Evolutionary conservation across 1,140 invertebrate species (phyloP).

Genomic region (Chrysomallon squamiferum): DNA sequence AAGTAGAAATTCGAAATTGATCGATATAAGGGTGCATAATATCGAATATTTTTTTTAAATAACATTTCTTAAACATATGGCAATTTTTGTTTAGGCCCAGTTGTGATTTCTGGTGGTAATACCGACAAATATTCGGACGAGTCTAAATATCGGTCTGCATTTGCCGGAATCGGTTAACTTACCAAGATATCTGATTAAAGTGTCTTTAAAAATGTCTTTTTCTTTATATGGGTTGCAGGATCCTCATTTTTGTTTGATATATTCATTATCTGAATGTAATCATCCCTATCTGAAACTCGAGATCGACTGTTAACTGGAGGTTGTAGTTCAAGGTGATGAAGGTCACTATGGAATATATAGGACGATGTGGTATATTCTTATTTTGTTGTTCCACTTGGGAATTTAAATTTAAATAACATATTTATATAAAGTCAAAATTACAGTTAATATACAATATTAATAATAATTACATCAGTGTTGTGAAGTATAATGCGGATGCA

Average conservation of each 20-base stretch:
- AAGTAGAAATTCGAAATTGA: no score
- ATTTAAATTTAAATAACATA: neutral
- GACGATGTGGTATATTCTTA: neutral
- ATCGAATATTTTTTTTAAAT: no score
- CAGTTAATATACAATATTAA: no score
- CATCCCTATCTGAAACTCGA: slow-evolving; percentile 1
- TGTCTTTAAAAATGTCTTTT: slow-evolving; percentile 32
- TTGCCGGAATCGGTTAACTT: no score
- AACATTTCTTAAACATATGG: no score
- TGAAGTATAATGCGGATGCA: no score
- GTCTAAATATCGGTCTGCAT: no score
- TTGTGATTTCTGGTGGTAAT: no score
- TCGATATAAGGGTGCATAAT: no score
- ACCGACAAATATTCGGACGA: no score
- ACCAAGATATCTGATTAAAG: slow-evolving; percentile 36
- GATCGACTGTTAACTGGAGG: slow-evolving; percentile 16
- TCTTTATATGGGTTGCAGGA: slow-evolving; percentile 7
- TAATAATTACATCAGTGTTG: no score
- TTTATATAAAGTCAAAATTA: neutral
- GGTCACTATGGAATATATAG: neutral
- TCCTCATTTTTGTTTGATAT: neutral
- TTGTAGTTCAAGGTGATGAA: neutral
- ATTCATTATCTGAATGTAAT: slow-evolving; percentile 9
- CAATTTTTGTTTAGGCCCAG: no score
- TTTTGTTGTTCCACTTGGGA: neutral